Conservation (phyloP, 2,888 invertebrate genomes). For the Clanis bilineata region DNA sequence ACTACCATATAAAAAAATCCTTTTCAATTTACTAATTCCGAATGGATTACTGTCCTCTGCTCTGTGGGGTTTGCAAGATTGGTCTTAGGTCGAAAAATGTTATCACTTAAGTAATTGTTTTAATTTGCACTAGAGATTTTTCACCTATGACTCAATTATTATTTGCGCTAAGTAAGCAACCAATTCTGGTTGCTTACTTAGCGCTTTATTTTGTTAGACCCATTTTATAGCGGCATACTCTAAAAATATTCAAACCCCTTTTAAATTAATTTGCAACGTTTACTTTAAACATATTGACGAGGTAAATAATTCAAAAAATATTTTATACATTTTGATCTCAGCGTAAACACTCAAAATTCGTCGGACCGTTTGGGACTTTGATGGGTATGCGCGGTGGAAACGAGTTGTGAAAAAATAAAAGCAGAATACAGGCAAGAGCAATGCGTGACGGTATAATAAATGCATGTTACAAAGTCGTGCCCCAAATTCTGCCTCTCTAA, state of each 20-base stretch:
- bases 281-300: not conserved
- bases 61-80: no score
- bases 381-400: not conserved
- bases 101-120: no score
- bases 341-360: not conserved
- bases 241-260: not conserved
- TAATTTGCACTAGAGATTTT: no score
- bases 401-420: not conserved
- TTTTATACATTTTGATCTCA: not conserved
- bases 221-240: no score
- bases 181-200: no score
- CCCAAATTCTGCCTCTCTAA: not conserved
- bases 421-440: not conserved
- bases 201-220: no score
- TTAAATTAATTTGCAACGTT: not conserved
- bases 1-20: no score
- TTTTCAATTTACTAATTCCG: no score
- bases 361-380: not conserved
- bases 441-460: not conserved
- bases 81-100: no score
- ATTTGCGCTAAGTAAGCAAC: no score
- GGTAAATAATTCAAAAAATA: not conserved
- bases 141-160: no score
- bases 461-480: not conserved
- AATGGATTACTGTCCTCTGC: no score